A percentile compares a stretch with the other conserved stretches of the same genome.
These are phyloP conservation scores for Lampropteryx suffumata DNA, from an alignment of 2,888 invertebrate genomes.

Conservation along the genomic window DNA sequence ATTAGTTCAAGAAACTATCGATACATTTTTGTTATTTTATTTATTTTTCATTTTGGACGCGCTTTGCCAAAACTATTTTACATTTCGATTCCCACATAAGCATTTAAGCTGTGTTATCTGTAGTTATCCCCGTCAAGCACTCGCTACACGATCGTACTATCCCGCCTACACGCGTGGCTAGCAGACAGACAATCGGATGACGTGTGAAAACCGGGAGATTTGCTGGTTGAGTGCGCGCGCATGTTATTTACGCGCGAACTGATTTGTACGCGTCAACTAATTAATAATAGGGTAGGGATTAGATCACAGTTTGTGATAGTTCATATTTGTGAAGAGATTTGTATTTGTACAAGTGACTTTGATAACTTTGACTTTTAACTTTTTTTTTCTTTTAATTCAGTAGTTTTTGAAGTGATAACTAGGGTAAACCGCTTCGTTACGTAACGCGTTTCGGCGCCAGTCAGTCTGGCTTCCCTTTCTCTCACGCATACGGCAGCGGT, in stretches of 20 bases:
- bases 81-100: not conserved
- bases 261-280: slow-evolving; percentile 11
- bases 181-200: slow-evolving; percentile 29
- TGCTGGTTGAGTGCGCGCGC: slow-evolving; percentile 35
- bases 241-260: slow-evolving; percentile 14
- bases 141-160: slow-evolving; percentile 11
- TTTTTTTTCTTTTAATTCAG: no score
- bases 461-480: no score
- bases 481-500: no score
- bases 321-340: not conserved
- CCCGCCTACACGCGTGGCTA: slow-evolving; percentile 36
- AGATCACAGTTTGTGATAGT: not conserved
- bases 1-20: no score
- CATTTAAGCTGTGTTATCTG: not conserved
- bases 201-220: slow-evolving; percentile 41
- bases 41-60: no score
- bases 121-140: slow-evolving; percentile 5
- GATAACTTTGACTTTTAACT: no score
- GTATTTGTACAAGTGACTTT: no score
- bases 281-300: slow-evolving; percentile 1
- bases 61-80: no score
- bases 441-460: no score
- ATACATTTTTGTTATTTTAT: no score
- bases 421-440: no score
- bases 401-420: no score